Evolutionary conservation across 2,888 invertebrate species (phyloP).

Genomic region (Liodrosophila aerea): DNA sequence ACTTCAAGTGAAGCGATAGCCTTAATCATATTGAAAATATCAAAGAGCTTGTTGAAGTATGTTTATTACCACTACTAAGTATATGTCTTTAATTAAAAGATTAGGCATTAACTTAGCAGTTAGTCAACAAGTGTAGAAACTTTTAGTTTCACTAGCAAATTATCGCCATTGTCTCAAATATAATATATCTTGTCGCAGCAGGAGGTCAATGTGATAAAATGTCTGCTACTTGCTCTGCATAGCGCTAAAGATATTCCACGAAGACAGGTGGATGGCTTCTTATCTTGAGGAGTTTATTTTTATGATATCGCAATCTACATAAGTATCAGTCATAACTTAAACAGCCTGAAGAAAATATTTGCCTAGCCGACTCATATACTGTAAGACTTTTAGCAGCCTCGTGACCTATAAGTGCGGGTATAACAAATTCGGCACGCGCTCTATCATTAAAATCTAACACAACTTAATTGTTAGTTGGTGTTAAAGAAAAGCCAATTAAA

Average conservation of each 20-base stretch:
- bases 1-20: too few species aligned
- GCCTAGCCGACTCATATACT: constrained; percentile 7
- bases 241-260: not conserved
- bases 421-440: constrained; percentile 9
- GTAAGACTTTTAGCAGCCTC: not conserved
- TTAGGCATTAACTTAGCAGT: too few species aligned
- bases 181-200: constrained; percentile 37
- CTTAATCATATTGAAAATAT: too few species aligned
- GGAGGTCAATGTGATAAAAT: constrained; percentile 53
- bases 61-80: too few species aligned
- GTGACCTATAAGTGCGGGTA: not conserved
- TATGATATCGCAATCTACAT: constrained; percentile 5
- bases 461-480: constrained; percentile 9
- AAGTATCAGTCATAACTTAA: constrained; percentile 3
- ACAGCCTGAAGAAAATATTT: constrained; percentile 43
- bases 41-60: too few species aligned
- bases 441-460: not conserved
- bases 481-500: constrained; percentile 37
- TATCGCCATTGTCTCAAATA: not conserved
- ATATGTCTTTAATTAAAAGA: too few species aligned
- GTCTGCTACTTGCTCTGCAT: constrained; percentile 28
- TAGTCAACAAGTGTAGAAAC: too few species aligned
- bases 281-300: constrained; percentile 23
- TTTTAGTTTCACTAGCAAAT: too few species aligned
- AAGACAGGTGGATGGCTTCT: constrained; percentile 34